Conservation (phyloP, 2,113 vertebrate species). For the Chlamydotis undulata region DNA sequence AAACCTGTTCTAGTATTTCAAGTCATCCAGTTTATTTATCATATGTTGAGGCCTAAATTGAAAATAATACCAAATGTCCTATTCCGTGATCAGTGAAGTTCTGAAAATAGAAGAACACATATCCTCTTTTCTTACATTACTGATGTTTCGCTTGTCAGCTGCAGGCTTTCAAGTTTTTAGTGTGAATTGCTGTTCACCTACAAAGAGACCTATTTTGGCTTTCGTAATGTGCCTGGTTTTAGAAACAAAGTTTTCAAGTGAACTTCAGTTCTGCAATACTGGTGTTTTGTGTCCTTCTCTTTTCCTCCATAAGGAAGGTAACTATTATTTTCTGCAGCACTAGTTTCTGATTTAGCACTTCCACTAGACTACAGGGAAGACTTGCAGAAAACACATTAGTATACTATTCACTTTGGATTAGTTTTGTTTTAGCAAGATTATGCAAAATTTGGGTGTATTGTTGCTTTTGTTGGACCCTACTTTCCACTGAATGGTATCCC, state of each 20-base stretch:
- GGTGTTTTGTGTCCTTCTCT: neutral
- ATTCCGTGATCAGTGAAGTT: neutral
- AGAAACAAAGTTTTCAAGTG: neutral
- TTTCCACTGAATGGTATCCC: neutral
- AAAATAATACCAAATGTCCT: neutral
- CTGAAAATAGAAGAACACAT: accelerated
- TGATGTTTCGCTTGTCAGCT: neutral
- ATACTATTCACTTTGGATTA: neutral
- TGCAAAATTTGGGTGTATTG: neutral
- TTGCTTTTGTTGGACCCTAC: neutral
- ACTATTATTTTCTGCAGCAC: neutral
- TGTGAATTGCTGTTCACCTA: neutral
- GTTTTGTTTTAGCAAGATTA: neutral
- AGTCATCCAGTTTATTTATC: neutral
- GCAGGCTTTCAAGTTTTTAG: neutral
- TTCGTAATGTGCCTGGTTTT: neutral
- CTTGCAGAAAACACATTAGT: neutral
- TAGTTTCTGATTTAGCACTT: neutral
- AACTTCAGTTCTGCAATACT: neutral
- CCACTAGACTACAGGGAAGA: neutral
- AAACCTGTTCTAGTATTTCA: neutral
- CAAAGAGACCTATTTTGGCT: neutral
- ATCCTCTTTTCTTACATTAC: neutral
- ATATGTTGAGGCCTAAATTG: neutral
- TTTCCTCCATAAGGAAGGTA: neutral